These are phyloP conservation scores for Odontomyia ornata DNA, from an alignment of 2,888 invertebrate genomes.

Conservation along the genomic window DNA sequence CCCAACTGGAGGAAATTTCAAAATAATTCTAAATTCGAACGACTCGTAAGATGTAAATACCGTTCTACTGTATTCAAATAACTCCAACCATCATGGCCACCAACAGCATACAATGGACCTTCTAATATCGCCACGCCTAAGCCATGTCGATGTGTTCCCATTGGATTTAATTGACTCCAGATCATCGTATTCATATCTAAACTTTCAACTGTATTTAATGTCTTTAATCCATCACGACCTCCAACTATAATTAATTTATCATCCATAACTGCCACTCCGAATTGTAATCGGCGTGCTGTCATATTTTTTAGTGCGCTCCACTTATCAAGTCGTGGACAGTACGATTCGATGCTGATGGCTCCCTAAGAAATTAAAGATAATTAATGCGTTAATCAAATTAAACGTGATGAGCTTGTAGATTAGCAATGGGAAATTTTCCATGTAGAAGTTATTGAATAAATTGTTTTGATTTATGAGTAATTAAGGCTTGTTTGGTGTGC, in stretches of 20 bases:
- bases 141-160: constrained; percentile 90
- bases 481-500: too few species aligned
- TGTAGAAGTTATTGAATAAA: background rate
- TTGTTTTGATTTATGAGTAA: background rate
- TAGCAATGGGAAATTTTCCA: background rate
- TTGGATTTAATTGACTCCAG: constrained; percentile 84
- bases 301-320: constrained; percentile 63
- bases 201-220: constrained; percentile 91
- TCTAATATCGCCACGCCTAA: constrained; percentile 81
- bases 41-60: constrained; percentile 53
- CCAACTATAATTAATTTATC: constrained; percentile 88
- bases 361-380: constrained; percentile 64
- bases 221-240: constrained; percentile 92
- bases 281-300: constrained; percentile 77
- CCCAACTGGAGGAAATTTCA: constrained; percentile 72
- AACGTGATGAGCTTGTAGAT: background rate
- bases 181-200: constrained; percentile 81
- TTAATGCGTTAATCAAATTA: background rate
- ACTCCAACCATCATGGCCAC: constrained; percentile 91
- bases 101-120: constrained; percentile 89
- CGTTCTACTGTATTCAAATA: constrained; percentile 92
- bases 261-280: constrained; percentile 87
- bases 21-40: background rate
- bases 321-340: constrained; percentile 65
- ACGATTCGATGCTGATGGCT: constrained; percentile 89